Conservation (phyloP, 2,797 vertebrate species). For the Vireo griseus region DNA sequence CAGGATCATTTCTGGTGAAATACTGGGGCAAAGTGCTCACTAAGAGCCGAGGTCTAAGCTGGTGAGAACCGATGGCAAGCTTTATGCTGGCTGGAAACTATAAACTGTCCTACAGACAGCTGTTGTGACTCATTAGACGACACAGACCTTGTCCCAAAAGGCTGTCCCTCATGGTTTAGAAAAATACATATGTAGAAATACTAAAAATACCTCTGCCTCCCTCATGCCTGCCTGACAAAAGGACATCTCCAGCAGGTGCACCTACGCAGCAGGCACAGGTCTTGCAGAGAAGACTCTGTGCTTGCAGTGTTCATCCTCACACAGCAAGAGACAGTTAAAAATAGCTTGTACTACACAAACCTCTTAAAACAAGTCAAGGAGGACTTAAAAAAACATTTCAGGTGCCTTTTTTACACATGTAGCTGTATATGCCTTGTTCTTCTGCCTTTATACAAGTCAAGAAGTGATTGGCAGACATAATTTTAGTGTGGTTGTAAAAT, state of each 20-base stretch:
- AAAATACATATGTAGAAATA: background rate
- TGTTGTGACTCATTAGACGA: background rate
- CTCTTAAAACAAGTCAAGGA: background rate
- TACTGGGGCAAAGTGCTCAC: background rate
- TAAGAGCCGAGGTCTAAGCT: background rate
- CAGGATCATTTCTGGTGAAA: background rate
- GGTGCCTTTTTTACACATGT: background rate
- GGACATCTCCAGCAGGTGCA: background rate
- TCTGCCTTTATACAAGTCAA: background rate
- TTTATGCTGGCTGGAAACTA: background rate
- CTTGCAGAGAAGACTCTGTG: background rate
- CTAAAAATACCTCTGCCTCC: slow-evolving; percentile 25
- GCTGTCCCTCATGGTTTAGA: background rate
- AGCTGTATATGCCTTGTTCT: background rate
- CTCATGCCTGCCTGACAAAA: slow-evolving; percentile 17
- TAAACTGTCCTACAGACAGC: background rate
- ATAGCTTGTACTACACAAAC: background rate
- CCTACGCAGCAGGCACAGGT: background rate
- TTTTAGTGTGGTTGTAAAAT: background rate
- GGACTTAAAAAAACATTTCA: background rate
- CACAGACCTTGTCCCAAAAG: background rate
- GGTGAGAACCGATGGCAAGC: background rate
- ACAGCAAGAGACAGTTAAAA: background rate
- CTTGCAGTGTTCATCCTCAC: background rate
- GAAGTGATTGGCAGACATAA: background rate